These are phyloP conservation scores for Papilio dardanus DNA, from an alignment of 1,140 invertebrate species.

Conservation along the genomic window DNA sequence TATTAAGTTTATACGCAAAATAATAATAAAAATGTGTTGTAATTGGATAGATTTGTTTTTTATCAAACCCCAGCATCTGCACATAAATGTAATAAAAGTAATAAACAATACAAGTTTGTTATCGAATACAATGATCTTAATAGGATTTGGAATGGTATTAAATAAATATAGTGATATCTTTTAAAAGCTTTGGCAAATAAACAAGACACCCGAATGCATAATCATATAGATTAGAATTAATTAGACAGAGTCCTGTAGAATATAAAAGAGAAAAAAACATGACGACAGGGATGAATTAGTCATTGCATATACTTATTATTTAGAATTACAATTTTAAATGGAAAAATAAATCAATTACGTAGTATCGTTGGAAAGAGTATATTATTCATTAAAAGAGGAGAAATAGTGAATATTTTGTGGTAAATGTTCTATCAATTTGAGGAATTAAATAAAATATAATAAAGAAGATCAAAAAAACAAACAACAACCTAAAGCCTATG, in stretches of 20 bases:
- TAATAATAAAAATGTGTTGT: conserved; percentile 56
- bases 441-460: no score
- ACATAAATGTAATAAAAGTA: conserved; percentile 1
- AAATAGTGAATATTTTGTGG: no score
- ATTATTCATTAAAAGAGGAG: no score
- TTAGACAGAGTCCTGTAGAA: neutral
- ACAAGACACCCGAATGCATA: neutral
- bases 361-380: no score
- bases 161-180: neutral
- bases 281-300: neutral
- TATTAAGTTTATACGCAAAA: conserved; percentile 41
- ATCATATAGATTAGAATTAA: neutral
- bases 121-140: neutral
- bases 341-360: no score
- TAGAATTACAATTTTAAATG: no score
- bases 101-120: neutral
- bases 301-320: no score
- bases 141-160: neutral
- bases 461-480: no score
- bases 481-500: no score
- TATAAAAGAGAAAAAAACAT: neutral
- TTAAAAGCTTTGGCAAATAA: neutral
- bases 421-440: no score
- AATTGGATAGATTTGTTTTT: conserved; percentile 49
- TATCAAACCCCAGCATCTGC: conserved; percentile 2